Evolutionary conservation across 2,797 vertebrate species (phyloP).

Genomic region (Muscicapa comitata): DNA sequence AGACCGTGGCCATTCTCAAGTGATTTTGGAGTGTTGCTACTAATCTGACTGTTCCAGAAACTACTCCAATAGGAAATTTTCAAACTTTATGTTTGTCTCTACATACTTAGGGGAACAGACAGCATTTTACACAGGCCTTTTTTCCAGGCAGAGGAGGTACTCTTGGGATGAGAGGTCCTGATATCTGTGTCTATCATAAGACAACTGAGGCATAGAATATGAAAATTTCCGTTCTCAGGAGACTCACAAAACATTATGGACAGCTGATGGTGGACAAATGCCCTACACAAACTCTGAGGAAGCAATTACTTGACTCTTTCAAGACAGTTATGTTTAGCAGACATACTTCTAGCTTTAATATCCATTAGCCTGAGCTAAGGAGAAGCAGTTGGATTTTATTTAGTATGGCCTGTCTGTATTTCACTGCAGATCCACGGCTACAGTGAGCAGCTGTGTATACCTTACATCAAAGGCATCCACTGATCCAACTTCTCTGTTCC

Average conservation of each 20-base stretch:
- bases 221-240: background rate
- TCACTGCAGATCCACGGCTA: background rate
- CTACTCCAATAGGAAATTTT: background rate
- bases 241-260: background rate
- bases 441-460: background rate
- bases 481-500: background rate
- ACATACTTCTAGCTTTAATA: background rate
- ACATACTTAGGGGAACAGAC: background rate
- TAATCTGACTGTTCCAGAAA: background rate
- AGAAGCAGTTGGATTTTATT: background rate
- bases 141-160: background rate
- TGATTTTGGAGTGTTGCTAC: background rate
- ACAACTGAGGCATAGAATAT: background rate
- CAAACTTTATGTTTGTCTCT: background rate
- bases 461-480: background rate
- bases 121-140: background rate
- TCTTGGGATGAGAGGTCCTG: background rate
- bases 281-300: background rate
- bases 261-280: background rate
- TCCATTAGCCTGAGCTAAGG: background rate
- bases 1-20: background rate
- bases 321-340: background rate
- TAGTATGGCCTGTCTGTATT: background rate
- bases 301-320: background rate
- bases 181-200: background rate